These are phyloP conservation scores for rabbit (Oryctolagus cuniculus) DNA, from an alignment of 2,113 vertebrate genomes.

Conservation along the genomic window mOryCun1.1 NC_091439.1:54078001-54078500, in stretches of 20 bases:
- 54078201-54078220: slow-evolving; percentile 64
- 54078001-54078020: background rate
- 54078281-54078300: background rate
- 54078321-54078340: slow-evolving; percentile 53
- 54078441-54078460: background rate
- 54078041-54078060: background rate
- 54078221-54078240: slow-evolving; percentile 78
- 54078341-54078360: slow-evolving; percentile 67
- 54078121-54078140: slow-evolving; percentile 36
- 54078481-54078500: background rate
- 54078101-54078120: background rate
- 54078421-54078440: background rate
- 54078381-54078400: background rate
- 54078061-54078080: background rate
- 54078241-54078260: slow-evolving; percentile 67
- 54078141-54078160: slow-evolving; percentile 24
- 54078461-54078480: background rate
- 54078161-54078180: slow-evolving; percentile 40
- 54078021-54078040: background rate
- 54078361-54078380: slow-evolving; percentile 66
- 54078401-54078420: background rate
- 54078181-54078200: slow-evolving; percentile 65
- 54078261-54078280: slow-evolving; percentile 43
- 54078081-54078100: slow-evolving; percentile 42
- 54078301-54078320: background rate